Base-by-base conservation (phyloP, 2,888 invertebrate genomes). In the Drosophila putrida region DNA sequence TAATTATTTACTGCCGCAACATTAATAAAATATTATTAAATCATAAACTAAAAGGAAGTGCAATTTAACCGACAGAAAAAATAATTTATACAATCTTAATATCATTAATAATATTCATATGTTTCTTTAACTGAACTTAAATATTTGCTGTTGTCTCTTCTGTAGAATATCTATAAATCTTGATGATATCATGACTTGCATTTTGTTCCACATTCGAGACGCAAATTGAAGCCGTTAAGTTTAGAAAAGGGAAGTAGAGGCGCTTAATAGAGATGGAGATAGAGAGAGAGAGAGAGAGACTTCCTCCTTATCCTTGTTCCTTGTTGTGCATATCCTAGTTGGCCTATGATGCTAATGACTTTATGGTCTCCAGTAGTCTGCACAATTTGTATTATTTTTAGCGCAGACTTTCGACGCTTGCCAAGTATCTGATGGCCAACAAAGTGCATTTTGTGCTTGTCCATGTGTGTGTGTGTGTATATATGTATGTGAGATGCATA, bases 351-450 rank as follows among this genome's bases (percentile, higher is more conserved):
- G 75, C 76, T 88, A 82, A 82, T 83, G 88, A 77, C 82, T 82
- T 73, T 60, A 74, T 70, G 55, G 86, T 80, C 80, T 80, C 83
- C 80, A 82, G 58, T 64, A 71, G 75, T 77, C 80, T 85, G 80
- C 82, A 77, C 71, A 85, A 79, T 85, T 85, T 85, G 71, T 82
- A 62, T 72, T 71, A 68, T 78, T 74, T 70, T 59, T 65, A 64
- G 74, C 46, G 44, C 67, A 63, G 62, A 35, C 64, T 28, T 49
- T 47, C 58, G 36, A 61, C 51, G 58, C 58, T 66, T 82, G 88
- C 85, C 82, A 82, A 88, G 63, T 58, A 63, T 38, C 53, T 41
- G 25, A 54, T 49, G 51, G 47, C 43, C 35, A 39, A 43, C 44
- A 61, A 28, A 20, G 20, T 20, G 20, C 20, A 20, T 20, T 20